Base-by-base conservation (phyloP, 2,888 invertebrate species). In the Lochmaea capreae region DNA sequence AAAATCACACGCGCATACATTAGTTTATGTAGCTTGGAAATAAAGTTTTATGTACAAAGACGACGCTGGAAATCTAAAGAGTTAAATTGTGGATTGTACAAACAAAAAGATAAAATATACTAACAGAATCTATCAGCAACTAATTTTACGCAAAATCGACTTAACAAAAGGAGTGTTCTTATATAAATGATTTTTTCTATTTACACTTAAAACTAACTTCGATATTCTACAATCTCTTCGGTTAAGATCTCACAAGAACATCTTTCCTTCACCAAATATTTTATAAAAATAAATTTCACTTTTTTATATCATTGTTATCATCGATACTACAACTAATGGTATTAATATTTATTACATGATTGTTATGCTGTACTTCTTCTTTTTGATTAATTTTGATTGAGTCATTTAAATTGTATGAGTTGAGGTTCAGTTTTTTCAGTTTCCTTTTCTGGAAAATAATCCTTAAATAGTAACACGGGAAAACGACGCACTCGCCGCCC, bases 381-480 rank as follows among this genome's bases (percentile, higher is more conserved):
- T 73, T 73, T 26, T 58, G 52, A 33, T 62, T 57, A n/a, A 68
- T 26, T 68, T 66, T 59, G 22, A 66, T 46, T 11, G 66, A n/a
- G n/a, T 68, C 68, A 22, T 62, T 61, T 14, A 61, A 16, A 11
- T 46, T 33, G n/a, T 80, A 33, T 2, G 33, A 6, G 12, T 49
- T 49, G 9, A 52, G 33, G 33, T 78, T 75, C 76, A 84, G 75
- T 83, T 92, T 92, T 86, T 92, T 92, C 65, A 89, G 88, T 67
- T 92, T 88, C 80, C 93, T 92, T 76, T 92, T 90, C 83, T 92
- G 90, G 87, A 95, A 93, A 87, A 94, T 94, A 14, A 94, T 87
- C 78, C 95, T 89, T 42, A 96, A 90, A 86, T 95, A 96, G 83
- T 94, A 93, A 83, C 95, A 94, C 4, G 95, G 94, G 85, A 96